phyloP scores from a whole-genome alignment of 2,113 vertebrate species.

The Microcebus jonahi region DNA sequence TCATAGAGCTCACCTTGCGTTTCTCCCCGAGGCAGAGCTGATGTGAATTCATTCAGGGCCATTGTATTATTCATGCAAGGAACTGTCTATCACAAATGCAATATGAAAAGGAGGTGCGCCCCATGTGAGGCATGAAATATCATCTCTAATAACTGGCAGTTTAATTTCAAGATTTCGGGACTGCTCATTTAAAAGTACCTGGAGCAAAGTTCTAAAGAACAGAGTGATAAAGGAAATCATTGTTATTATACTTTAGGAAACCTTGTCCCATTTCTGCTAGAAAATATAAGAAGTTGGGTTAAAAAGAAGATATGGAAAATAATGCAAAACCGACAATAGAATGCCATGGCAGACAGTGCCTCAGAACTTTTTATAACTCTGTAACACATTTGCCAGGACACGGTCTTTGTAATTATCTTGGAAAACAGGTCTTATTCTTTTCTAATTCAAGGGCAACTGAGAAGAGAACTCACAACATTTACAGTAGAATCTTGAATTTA shows the following conservation, averaged over 20 bases:
- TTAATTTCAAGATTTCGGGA: constrained; percentile 83
- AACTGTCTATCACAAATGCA: constrained; percentile 78
- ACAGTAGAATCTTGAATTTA: not conserved
- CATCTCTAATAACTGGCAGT: constrained; percentile 81
- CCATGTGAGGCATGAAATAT: constrained; percentile 74
- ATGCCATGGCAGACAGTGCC: not conserved
- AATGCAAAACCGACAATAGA: constrained; percentile 46
- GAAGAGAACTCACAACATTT: not conserved
- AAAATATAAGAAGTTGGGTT: constrained; percentile 65
- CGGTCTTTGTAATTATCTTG: not conserved
- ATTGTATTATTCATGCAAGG: constrained; percentile 82
- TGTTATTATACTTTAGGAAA: constrained; percentile 68
- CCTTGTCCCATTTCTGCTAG: constrained; percentile 55
- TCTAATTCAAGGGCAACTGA: not conserved
- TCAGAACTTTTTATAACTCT: not conserved
- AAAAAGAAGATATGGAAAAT: constrained; percentile 65
- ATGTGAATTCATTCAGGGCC: constrained; percentile 80
- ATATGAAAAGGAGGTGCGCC: constrained; percentile 73
- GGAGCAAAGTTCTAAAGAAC: constrained; percentile 79
- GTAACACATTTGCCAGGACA: not conserved
- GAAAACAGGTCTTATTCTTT: not conserved
- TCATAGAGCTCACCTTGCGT: constrained; percentile 85
- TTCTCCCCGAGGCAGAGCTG: constrained; percentile 85
- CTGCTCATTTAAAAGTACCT: constrained; percentile 85
- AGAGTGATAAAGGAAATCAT: constrained; percentile 74